Evolutionary conservation across 2,113 vertebrate species (phyloP).

Genomic region (Sialia sialis): DNA sequence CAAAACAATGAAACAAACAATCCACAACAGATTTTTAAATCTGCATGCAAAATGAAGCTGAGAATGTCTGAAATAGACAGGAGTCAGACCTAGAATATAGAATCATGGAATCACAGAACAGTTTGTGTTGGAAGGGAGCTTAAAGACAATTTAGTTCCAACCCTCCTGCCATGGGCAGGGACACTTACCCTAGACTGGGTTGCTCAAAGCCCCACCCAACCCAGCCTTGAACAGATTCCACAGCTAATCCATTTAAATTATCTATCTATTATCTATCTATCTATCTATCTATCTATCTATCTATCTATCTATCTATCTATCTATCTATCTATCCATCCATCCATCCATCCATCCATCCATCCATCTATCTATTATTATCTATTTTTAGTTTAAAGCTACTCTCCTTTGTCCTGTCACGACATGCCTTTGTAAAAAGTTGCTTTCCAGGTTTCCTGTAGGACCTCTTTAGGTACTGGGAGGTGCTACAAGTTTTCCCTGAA

Average conservation of each 20-base stretch:
- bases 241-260: background rate
- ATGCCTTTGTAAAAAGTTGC: background rate
- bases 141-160: background rate
- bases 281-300: too few relatives aligned
- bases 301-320: too few relatives aligned
- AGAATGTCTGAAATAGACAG: background rate
- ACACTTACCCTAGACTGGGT: rapidly evolving
- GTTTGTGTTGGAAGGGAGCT: background rate
- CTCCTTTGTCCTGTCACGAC: background rate
- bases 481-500: background rate
- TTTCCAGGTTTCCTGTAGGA: background rate
- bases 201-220: background rate
- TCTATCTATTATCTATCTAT: too few relatives aligned
- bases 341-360: too few relatives aligned
- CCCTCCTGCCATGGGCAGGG: background rate
- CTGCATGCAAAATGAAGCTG: background rate
- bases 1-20: background rate
- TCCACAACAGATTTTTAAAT: background rate
- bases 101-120: background rate
- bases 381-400: background rate
- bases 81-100: background rate
- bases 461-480: background rate
- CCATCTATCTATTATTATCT: too few relatives aligned
- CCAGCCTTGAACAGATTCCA: background rate
- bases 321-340: too few relatives aligned